Evolutionary conservation across 2,113 vertebrate genomes (phyloP), one percentile per base, ranked within the genome.

Genomic region (Nannobrachium achirus): DNA sequence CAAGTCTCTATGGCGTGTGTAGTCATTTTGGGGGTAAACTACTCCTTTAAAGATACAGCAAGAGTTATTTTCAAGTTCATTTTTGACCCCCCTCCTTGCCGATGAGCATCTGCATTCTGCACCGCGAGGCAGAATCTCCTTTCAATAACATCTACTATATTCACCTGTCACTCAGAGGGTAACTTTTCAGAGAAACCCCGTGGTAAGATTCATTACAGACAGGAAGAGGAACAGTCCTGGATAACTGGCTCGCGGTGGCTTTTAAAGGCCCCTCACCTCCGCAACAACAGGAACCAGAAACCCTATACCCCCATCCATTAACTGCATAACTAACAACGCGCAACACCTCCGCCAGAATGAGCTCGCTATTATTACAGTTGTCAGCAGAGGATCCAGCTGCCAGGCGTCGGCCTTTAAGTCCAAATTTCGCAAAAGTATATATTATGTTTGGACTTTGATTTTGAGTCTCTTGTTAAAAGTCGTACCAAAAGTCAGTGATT

Each of bases 241-340:
- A 79, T 80, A 77, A 85, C 81, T 80, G 63, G 80, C 84, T 84
- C 73, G 19, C 2, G 56, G 71, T 83, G 82, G 85, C 81, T 89
- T 86, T 89, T 81, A 88, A 88, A 84, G 80, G 72, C 62, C 71
- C 76, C 72, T 65, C 59, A 72, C 76, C 77, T 87, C 86, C 49
- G 51, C 79, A 82, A 69, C 62, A 46, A 86, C 86, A 90, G 88
- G 83, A 90, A 89, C 81, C 78, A 78, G 88, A 83, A 90, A 89
- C 72, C 56, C 67, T 75, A 71, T 20, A 85, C 72, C 55, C 44
- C 25, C 58, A 65, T 80, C 86, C 88, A 88, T 91, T 90, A 90
- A 83, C 79, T 68, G 74, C 62, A 78, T 39, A 83, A 80, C 45
- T 81, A 73, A 33, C 3, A 45, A 75, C 53, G 69, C 73, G 68